Percentiles rank a stretch among this genome's conserved stretches.
phyloP scores from a whole-genome alignment of 2,113 vertebrate genomes.

The Fregetta grallaria region DNA sequence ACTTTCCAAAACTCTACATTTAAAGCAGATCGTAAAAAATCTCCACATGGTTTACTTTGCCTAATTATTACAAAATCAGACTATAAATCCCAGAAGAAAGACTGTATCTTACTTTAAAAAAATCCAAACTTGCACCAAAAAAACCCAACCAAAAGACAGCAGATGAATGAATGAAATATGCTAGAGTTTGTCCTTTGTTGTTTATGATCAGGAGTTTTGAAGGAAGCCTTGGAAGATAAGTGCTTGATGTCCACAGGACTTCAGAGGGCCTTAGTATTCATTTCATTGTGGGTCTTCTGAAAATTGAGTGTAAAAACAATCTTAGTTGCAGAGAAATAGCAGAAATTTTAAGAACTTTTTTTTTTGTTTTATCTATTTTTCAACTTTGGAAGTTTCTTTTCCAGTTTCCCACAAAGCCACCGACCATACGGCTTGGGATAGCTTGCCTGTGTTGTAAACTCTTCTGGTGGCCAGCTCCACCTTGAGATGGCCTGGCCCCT shows the following conservation, averaged over 20 bases:
- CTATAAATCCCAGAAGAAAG: conserved; percentile 24
- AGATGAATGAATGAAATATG: not conserved
- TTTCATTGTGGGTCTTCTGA: not conserved
- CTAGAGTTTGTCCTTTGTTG: not conserved
- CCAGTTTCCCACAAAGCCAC: not conserved
- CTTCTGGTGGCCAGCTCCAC: not conserved
- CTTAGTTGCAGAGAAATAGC: not conserved
- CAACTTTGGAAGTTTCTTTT: not conserved
- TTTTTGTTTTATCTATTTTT: not conserved
- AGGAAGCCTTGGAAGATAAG: not conserved
- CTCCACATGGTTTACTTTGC: conserved; percentile 32
- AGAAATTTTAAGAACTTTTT: not conserved
- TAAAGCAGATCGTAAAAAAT: conserved; percentile 57
- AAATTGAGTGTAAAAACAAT: not conserved
- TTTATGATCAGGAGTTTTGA: not conserved
- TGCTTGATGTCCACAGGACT: not conserved
- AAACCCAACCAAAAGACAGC: not conserved
- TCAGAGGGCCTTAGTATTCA: not conserved
- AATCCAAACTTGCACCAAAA: not conserved
- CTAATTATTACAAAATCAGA: conserved; percentile 36
- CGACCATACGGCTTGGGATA: fast-evolving
- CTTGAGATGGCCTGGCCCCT: not conserved
- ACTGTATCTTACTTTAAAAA: not conserved
- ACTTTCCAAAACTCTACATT: conserved; percentile 61
- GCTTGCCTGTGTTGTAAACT: not conserved